A percentile compares a stretch with the other conserved stretches of the same genome.
Conservation (phyloP, 1,140 invertebrate species). For the Monochamus saltuarius region DNA sequence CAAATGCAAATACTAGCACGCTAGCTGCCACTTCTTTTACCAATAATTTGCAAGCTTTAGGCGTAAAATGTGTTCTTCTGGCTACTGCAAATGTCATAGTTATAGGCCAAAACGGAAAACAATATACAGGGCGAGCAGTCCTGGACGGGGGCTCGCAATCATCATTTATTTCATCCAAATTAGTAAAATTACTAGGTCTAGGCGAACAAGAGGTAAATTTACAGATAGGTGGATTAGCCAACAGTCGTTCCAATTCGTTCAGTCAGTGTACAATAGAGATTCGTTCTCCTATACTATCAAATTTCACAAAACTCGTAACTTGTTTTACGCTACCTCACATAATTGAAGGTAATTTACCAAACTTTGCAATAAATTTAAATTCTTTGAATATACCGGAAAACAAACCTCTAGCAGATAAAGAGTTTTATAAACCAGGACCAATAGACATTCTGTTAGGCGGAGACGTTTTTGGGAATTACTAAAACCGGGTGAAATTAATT, state of each 20-base stretch:
- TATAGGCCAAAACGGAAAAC: no score
- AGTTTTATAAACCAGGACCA: no score
- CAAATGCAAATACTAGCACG: no score
- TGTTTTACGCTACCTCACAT: background rate
- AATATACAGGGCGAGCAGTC: conserved; percentile 1
- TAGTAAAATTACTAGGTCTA: background rate
- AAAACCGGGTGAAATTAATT: no score
- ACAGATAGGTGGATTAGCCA: background rate
- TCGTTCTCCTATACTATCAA: no score
- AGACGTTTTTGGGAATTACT: no score
- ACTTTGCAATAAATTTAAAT: background rate
- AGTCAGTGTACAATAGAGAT: background rate
- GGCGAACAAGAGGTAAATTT: background rate
- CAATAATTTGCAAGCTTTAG: no score
- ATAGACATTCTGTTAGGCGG: no score
- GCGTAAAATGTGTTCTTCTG: no score
- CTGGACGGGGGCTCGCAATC: conserved; percentile 1
- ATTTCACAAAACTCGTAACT: background rate
- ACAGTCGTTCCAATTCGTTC: background rate
- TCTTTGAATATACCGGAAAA: background rate
- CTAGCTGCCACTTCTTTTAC: no score
- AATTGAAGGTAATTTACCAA: background rate
- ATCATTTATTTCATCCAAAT: background rate
- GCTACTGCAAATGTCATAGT: no score
- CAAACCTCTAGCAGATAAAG: no score